A percentile compares a stretch with the other conserved stretches of the same genome.
These are phyloP conservation scores for Phalera bucephala DNA, from an alignment of 2,888 invertebrate genomes.

Conservation along the genomic window DNA sequence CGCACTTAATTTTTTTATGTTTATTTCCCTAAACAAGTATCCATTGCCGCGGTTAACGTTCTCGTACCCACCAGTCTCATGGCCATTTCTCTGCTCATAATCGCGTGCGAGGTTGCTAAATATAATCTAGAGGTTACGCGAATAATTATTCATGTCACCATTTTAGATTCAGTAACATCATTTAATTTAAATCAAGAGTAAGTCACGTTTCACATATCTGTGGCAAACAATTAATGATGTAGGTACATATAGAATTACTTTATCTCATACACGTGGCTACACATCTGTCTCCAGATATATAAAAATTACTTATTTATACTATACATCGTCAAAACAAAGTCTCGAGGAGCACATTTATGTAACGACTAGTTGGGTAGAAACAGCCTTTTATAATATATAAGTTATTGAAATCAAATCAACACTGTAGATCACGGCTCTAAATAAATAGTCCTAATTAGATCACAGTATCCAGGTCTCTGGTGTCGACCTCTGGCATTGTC, in stretches of 20 bases:
- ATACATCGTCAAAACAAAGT: slow-evolving; percentile 37
- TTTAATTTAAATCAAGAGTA: no score
- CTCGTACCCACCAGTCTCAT: no score
- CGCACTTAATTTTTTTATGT: no score
- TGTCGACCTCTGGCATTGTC: slow-evolving; percentile 74
- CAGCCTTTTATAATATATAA: slow-evolving; percentile 53
- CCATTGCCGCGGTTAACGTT: no score
- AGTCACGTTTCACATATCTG: no score
- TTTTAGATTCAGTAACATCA: no score
- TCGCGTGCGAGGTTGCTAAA: no score
- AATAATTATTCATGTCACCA: slow-evolving; percentile 18
- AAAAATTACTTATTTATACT: slow-evolving; percentile 27
- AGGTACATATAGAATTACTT: slow-evolving; percentile 3
- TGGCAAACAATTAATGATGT: no score
- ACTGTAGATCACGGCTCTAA: slow-evolving; percentile 59
- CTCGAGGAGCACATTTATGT: slow-evolving; percentile 41
- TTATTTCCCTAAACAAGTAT: no score
- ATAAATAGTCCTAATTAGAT: slow-evolving; percentile 76
- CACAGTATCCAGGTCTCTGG: slow-evolving; percentile 78
- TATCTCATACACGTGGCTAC: slow-evolving; percentile 9
- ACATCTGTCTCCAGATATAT: slow-evolving; percentile 23
- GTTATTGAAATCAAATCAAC: slow-evolving; percentile 47
- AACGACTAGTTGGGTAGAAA: slow-evolving; percentile 62
- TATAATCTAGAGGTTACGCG: no score
- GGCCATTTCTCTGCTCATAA: no score